Base-by-base conservation (phyloP, 2,888 invertebrate genomes). In the Oxycera nigricornis region DNA sequence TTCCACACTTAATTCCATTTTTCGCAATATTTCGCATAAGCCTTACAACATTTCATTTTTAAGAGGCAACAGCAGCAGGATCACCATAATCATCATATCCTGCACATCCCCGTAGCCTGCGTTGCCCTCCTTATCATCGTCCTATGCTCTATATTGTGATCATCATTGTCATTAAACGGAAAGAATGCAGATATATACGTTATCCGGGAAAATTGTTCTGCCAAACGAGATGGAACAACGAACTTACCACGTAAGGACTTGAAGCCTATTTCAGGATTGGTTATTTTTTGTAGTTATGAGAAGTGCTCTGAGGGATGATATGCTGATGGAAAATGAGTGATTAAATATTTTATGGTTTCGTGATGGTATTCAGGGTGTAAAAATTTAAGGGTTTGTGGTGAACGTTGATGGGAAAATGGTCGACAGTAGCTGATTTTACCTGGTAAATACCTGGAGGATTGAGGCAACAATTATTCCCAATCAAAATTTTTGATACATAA, bases 151-250 rank as follows among this genome's bases (percentile, higher is more conserved):
- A 9, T 0, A 30, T 28, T 1, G 59, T 30, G 9, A 30, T 59
- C 59, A 28, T 30, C 59, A 30, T n/a, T n/a, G 30, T 59, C 59
- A 30, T 59, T 59, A 59, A 59, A 59, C 30, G 59, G 22, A 59
- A 30, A 59, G 59, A 59, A 59, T 2, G 28, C 24, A 67, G 17
- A 39, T 1, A 26, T n/a, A n/a, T 46, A 41, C 24, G 67, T n/a
- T 41, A 26, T 41, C 46, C 41, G n/a, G 41, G 20, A n/a, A 62
- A 62, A 28, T 62, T 62, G 35, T 62, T 6, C 35, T 20, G 67
- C 22, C 24, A 67, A 59, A 41, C 41, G 67, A 67, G 46, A 67
- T 24, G 67, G 41, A 67, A 67, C 41, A 46, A 67, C 26, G 22
- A 22, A 26, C 3, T 22, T 20, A 22, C 1, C 24, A 14, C 41